Base-by-base conservation (phyloP, 2,888 invertebrate genomes). In the Orgyia antiqua region DNA sequence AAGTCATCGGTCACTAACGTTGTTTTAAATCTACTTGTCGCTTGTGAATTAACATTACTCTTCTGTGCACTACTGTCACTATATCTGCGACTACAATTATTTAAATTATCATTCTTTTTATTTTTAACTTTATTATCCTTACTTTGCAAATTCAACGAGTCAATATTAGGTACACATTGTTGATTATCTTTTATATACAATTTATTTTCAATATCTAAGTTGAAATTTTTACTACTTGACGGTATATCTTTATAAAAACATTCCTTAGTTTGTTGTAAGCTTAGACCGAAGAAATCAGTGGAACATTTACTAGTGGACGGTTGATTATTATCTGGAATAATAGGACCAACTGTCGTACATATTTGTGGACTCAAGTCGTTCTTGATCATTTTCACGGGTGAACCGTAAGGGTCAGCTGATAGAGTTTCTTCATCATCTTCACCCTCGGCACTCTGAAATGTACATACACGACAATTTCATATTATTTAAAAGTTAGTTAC, bases 401-500 rank as follows among this genome's bases (percentile, higher is more conserved):
- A 76, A 50, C 58, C 68, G 44, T 77, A 83, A 0, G 84, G 78
- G 29, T 88, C 89, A 10, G 72, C 75, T 21, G 89, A 89, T 8
- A 89, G 55, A 0, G 89, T 89, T 33, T 88, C 84, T 51, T 87
- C 88, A 40, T 89, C 89, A 35, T 89, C 89, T 49, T 89, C 90
- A 10, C 83, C 86, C 58, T 88, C 89, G 8, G 88, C 84, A 40
- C 78, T 77, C 80, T 78, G 56, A 10, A 33, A 36, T 19, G n/a
- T n/a, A 17, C 7, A 17, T 5, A 17, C 7, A 5, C 4, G 7
- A 4, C 7, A 5, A 7, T 17, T 4, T n/a, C n/a, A n/a, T n/a
- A n/a, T n/a, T n/a, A n/a, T n/a, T n/a, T n/a, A n/a, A n/a, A n/a
- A n/a, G n/a, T n/a, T n/a, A n/a, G n/a, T n/a, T n/a, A n/a, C n/a